Conservation (phyloP, 1,140 invertebrate species). For the Drosophila lacteicornis region DNA sequence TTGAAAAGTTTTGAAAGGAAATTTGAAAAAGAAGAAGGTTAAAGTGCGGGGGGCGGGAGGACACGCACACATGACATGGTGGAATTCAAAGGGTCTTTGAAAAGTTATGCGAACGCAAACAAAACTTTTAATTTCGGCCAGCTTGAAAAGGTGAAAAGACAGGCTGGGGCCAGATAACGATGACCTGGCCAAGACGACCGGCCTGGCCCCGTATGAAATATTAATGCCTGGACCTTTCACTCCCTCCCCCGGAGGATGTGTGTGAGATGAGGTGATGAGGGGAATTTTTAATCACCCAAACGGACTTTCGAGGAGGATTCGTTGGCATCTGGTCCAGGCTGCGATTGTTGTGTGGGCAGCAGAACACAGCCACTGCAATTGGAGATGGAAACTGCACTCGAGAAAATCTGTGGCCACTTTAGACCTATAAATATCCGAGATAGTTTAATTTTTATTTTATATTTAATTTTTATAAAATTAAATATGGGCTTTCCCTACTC, state of each 20-base stretch:
- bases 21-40: constrained; percentile 54
- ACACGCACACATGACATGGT: constrained; percentile 26
- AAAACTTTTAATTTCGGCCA: constrained; percentile 79
- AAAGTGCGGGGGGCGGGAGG: constrained; percentile 10
- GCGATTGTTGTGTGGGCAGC: constrained; percentile 70
- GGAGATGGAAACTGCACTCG: constrained; percentile 1
- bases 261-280: background rate
- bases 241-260: background rate
- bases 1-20: constrained; percentile 79
- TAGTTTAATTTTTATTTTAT: too few relatives aligned
- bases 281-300: constrained; percentile 44
- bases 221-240: constrained; percentile 63
- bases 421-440: too few relatives aligned
- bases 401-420: background rate
- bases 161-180: constrained; percentile 34
- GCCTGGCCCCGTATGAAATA: constrained; percentile 69
- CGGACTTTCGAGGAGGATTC: constrained; percentile 35
- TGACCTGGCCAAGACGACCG: constrained; percentile 44
- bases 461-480: too few relatives aligned
- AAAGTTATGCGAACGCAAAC: constrained; percentile 59
- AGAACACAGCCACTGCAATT: constrained; percentile 57
- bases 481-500: too few relatives aligned
- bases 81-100: constrained; percentile 53
- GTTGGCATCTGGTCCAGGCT: constrained; percentile 37
- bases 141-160: constrained; percentile 74